Base-by-base conservation (phyloP, 1,140 invertebrate genomes). In the Charaxes varanes region DNA sequence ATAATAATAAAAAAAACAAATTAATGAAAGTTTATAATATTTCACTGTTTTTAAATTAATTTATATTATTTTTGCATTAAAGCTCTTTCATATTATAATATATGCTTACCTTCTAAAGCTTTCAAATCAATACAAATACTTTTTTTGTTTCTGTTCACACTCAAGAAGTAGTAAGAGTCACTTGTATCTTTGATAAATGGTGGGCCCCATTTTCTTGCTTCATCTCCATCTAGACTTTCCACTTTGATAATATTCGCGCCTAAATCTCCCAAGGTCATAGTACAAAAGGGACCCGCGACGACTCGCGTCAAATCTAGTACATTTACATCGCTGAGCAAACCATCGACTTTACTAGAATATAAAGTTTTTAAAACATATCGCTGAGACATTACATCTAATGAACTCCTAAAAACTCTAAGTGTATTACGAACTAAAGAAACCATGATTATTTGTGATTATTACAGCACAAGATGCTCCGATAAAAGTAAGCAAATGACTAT, bases 211-310 rank as follows among this genome's bases (percentile, higher is more conserved):
- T 89, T 90, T 23, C 97, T 85, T 0, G 94, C 89, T 56, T 99
- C 97, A 84, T 99, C 97, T 1, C 96, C 96, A n/a, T 67, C 78
- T 3, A 87, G 88, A 55, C 88, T 88, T 62, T 97, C 94, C 17
- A 96, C 87, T 87, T 99, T 99, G 16, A 98, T 92, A 2, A 99
- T 87, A 71, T 98, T 95, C 2, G 97, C 97, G 3, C 97, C 97
- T 18, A 98, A 83, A 81, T 99, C 97, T 2, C 93, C 93, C 3
- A 99, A 81, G 11, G 97, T 89, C 96, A 98, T 97, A 0, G 96
- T 94, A 65, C 96, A 97, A 77, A 91, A 94, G 1, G 94, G 94
- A 1, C 94, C 94, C 8, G 87, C 93, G 59, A 89, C 88, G 19
- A 99, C 92, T 55, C 95, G 80, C 1, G 93, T 93, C 28, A 97